Base-by-base conservation (phyloP, 2,888 invertebrate genomes). In the Cryptus viduatorius region DNA sequence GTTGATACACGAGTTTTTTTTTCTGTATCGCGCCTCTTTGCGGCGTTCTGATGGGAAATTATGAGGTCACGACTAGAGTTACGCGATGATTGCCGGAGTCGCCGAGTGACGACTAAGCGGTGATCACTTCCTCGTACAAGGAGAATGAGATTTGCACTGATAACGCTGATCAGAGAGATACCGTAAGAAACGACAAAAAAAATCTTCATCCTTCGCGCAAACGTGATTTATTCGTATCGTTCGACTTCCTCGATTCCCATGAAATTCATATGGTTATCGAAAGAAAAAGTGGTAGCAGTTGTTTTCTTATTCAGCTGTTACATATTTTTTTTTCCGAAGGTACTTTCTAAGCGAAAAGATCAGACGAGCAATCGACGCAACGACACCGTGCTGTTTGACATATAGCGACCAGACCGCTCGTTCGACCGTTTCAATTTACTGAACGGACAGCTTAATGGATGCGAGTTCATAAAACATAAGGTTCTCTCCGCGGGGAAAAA, bases 391-490 rank as follows among this genome's bases (percentile, higher is more conserved):
- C 86, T 83, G 86, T 83, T 87, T 88, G 88, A 88, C 86, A 85
- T 87, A 88, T 88, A 84, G 87, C 84, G 82, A 50, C 75, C 82
- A 71, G 84, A 86, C 85, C 85, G 85, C 79, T 83, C 83, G 84
- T 88, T 87, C 84, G 84, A 86, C 87, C 87, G 86, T 87, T 88
- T 88, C 87, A 88, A 88, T 88, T 88, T 88, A 88, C 87, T 68
- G 85, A 75, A 79, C 79, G 83, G 87, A 88, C 88, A 88, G 87
- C 79, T 82, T 88, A 87, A 88, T 86, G 83, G 86, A 88, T 88
- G 87, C 69, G 87, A 87, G 88, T 87, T 88, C 87, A 86, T 88
- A 88, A 88, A 88, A 88, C 87, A 88, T 78, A 87, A 87, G 87
- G 85, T 86, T 84, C 85, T 84, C 81, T 72, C 79, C 67, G 73